phyloP scores from a whole-genome alignment of 2,797 vertebrate genomes.

The Sardinella longiceps region DNA sequence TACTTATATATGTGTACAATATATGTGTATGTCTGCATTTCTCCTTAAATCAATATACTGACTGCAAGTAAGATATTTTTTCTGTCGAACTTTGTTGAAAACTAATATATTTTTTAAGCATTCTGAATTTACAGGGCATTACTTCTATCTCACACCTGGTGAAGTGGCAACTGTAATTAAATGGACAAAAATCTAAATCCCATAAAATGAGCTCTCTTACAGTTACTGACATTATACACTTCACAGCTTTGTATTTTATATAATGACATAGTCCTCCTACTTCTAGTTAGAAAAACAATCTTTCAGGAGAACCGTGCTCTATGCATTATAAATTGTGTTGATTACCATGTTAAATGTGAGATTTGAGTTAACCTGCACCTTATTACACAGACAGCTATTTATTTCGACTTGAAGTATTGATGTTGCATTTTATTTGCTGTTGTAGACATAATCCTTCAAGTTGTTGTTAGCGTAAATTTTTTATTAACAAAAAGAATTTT shows the following conservation, averaged over 20 bases:
- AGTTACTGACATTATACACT: background rate
- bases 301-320: too few species aligned
- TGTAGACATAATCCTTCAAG: slow-evolving; percentile 13
- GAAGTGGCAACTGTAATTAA: background rate
- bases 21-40: background rate
- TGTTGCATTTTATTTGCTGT: background rate
- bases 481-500: too few species aligned
- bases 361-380: too few species aligned
- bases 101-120: background rate
- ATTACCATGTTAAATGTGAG: too few species aligned
- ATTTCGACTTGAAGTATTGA: background rate
- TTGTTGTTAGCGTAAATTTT: background rate
- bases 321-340: too few species aligned
- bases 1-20: too few species aligned
- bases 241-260: background rate
- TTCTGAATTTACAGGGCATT: background rate
- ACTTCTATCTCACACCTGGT: background rate
- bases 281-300: too few species aligned
- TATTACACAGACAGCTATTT: background rate
- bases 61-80: background rate
- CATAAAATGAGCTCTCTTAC: background rate
- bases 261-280: background rate
- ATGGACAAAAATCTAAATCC: background rate
- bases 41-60: background rate
- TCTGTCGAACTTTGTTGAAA: background rate